phyloP scores from a whole-genome alignment of 1,140 invertebrate genomes.

The Scylla paramamosain region DNA sequence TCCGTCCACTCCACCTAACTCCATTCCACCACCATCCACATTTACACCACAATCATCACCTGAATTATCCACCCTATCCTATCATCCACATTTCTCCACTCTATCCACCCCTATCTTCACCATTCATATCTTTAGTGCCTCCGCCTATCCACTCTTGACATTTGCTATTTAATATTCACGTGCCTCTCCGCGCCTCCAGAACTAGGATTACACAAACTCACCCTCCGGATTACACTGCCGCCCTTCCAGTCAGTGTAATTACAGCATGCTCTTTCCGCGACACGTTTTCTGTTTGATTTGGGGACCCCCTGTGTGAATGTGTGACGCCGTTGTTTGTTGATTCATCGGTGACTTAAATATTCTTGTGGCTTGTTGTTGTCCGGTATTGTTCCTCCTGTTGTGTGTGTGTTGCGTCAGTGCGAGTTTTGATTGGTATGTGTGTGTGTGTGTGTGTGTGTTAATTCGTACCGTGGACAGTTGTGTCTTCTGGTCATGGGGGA shows the following conservation, averaged over 20 bases:
- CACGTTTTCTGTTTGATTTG: no score
- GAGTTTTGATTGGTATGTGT: no score
- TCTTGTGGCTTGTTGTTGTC: no score
- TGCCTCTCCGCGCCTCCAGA: background rate
- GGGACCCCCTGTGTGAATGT: no score
- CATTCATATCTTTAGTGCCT: background rate
- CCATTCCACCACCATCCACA: background rate
- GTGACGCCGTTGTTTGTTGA: no score
- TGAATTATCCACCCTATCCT: background rate
- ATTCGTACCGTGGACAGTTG: background rate
- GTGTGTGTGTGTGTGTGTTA: background rate
- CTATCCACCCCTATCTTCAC: background rate
- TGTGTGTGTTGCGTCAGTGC: no score
- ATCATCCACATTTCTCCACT: background rate
- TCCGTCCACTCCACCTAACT: background rate
- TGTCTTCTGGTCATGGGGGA: no score
- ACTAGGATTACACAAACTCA: background rate
- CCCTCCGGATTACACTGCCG: background rate
- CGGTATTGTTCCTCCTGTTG: no score
- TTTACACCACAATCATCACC: no score
- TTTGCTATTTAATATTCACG: background rate
- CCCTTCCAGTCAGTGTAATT: background rate
- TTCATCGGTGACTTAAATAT: no score
- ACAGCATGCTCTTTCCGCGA: no score
- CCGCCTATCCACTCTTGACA: background rate